Conservation (phyloP, 2,113 vertebrate genomes). For the Takifugu flavidus region DNA sequence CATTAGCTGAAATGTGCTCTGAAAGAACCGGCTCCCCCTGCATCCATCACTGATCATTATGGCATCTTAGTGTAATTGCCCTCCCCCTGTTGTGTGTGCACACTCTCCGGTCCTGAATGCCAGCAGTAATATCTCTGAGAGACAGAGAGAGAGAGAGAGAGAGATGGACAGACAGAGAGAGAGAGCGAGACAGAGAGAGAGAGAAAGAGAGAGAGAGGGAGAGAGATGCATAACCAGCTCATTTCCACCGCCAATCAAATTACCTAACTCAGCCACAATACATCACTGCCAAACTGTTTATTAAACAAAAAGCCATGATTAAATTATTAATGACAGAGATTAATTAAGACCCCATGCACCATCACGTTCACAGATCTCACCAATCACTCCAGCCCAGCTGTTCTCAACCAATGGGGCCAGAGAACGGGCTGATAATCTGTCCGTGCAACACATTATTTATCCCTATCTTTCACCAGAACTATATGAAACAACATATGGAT, state of each 20-base stretch:
- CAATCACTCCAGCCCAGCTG: background rate
- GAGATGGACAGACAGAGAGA: slow-evolving; percentile 36
- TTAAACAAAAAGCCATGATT: slow-evolving; percentile 77
- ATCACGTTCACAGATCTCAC: background rate
- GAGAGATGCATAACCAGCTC: slow-evolving; percentile 64
- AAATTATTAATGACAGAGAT: slow-evolving; percentile 77
- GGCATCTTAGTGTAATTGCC: slow-evolving; percentile 73
- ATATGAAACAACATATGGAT: too few species aligned
- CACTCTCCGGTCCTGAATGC: slow-evolving; percentile 51
- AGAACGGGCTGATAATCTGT: background rate
- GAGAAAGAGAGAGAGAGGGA: background rate
- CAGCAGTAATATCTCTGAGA: slow-evolving; percentile 57
- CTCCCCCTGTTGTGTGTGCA: slow-evolving; percentile 55
- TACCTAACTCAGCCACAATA: slow-evolving; percentile 72
- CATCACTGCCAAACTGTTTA: slow-evolving; percentile 76
- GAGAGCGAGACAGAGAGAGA: slow-evolving; percentile 8
- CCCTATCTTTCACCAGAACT: background rate
- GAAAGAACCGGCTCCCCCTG: slow-evolving; percentile 51
- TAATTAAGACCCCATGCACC: slow-evolving; percentile 58
- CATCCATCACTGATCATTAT: slow-evolving; percentile 75
- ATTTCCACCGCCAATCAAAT: slow-evolving; percentile 76
- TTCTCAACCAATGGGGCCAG: background rate
- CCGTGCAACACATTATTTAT: background rate
- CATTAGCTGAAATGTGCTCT: slow-evolving; percentile 69
- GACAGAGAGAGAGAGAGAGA: slow-evolving; percentile 14